Evolutionary conservation across 2,888 invertebrate species (phyloP), one percentile per base, ranked within the genome.

Genomic region (Trichogramma evanescens): DNA sequence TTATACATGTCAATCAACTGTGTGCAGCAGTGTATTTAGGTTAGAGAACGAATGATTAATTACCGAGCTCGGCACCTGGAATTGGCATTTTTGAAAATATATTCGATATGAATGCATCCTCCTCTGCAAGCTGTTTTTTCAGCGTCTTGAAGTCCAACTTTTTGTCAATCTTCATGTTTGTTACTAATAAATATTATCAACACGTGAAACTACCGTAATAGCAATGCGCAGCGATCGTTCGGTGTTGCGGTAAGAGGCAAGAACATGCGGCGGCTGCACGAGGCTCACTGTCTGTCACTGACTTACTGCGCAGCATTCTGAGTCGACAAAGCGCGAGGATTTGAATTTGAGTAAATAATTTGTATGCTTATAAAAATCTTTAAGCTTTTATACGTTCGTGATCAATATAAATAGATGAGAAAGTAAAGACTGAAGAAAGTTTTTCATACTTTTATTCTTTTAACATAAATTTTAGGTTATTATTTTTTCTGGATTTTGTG

Each of bases 91-190:
- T 59, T 5, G 83, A 81, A 69, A 87, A 83, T 53, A 87, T 76
- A 69, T 82, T 80, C 65, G 82, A 81, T 58, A 87, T 76, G 69
- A 84, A 87, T 68, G 79, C 78, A 58, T 83, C 80, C 73, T 87
- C 87, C 63, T 79, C 80, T 53, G 74, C 71, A 51, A 86, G 69
- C 65, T 73, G 79, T 74, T 77, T 79, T 45, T 72, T 71, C 56
- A 67, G 54, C 74, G 73, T 75, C 70, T 72, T 74, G 64, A 76
- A 70, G 65, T 76, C 72, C 75, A 75, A 75, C 61, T 66, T 74
- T 57, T 5, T 49, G 50, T 51, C 7, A 44, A 44, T 50, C n/a
- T 26, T 26, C 26, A 26, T 26, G 26, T 26, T 26, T 26, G 26
- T 26, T 26, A 26, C 2, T 26, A 26, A 26, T 26, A 26, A 26